phyloP scores from a whole-genome alignment of 2,888 invertebrate genomes.

The Drosophila bunnanda region DNA sequence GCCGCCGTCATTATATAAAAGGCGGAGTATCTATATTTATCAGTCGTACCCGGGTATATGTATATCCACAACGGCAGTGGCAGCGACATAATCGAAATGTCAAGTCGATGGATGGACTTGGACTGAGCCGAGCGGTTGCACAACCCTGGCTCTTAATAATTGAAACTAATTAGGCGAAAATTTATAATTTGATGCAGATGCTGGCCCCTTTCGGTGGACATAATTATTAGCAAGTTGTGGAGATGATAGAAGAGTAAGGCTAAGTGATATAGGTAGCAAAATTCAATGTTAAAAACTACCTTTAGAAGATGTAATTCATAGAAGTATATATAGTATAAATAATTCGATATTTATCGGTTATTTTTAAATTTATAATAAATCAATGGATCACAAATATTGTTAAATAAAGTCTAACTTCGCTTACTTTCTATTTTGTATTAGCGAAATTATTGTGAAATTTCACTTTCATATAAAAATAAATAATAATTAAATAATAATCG shows the following conservation, averaged over 20 bases:
- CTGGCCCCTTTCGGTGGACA: conserved; percentile 56
- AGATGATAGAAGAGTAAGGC: not conserved
- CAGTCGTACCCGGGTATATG: conserved; percentile 12
- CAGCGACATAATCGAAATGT: conserved; percentile 43
- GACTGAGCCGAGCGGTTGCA: conserved; percentile 34
- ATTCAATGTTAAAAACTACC: too few relatives aligned
- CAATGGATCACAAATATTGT: not conserved
- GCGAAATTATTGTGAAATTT: not conserved
- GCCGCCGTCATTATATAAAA: conserved; percentile 38
- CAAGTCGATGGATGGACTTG: conserved; percentile 56
- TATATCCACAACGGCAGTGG: conserved; percentile 30
- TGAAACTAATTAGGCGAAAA: conserved; percentile 71
- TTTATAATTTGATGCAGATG: conserved; percentile 46
- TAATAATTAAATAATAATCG: not conserved
- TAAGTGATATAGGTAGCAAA: not conserved
- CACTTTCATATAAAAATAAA: not conserved
- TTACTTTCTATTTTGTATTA: not conserved
- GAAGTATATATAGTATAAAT: not conserved
- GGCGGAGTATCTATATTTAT: conserved; percentile 39
- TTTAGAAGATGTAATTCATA: too few relatives aligned
- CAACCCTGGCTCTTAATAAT: conserved; percentile 53
- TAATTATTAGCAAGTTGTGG: conserved; percentile 16
- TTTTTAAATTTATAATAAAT: not conserved
- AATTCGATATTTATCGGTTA: not conserved
- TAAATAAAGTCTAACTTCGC: not conserved